Percentiles rank a stretch among this genome's conserved stretches.
phyloP scores from a whole-genome alignment of 2,113 vertebrate species.

The Psilopogon haemacephalus region DNA sequence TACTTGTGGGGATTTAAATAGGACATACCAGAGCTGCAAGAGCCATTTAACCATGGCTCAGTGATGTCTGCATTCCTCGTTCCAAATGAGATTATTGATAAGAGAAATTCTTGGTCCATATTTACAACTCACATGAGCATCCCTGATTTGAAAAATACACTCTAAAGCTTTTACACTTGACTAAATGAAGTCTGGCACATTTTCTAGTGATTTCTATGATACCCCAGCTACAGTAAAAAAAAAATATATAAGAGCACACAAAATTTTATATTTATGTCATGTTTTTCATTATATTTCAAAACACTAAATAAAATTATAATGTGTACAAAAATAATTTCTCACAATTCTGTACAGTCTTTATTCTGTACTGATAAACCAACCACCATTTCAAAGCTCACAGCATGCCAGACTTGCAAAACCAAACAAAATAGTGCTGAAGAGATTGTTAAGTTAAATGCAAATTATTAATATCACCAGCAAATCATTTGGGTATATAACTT shows the following conservation, averaged over 20 bases:
- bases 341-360: not conserved
- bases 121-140: not conserved
- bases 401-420: not conserved
- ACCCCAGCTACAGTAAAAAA: not conserved
- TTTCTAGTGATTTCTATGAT: not conserved
- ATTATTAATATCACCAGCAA: not conserved
- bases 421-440: not conserved
- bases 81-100: not conserved
- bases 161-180: not conserved
- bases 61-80: fast-evolving
- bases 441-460: not conserved
- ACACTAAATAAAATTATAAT: not conserved
- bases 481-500: not conserved
- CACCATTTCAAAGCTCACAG: not conserved
- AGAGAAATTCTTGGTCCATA: not conserved
- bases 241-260: not conserved
- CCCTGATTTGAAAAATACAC: not conserved
- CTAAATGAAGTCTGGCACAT: not conserved
- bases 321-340: not conserved
- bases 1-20: not conserved
- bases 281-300: not conserved
- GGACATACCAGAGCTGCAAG: not conserved
- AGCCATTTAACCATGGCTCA: not conserved
- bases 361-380: not conserved
- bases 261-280: not conserved